These are phyloP conservation scores for Drosophila fuyamai DNA, from an alignment of 1,140 invertebrate genomes.

Conservation along the genomic window DNA sequence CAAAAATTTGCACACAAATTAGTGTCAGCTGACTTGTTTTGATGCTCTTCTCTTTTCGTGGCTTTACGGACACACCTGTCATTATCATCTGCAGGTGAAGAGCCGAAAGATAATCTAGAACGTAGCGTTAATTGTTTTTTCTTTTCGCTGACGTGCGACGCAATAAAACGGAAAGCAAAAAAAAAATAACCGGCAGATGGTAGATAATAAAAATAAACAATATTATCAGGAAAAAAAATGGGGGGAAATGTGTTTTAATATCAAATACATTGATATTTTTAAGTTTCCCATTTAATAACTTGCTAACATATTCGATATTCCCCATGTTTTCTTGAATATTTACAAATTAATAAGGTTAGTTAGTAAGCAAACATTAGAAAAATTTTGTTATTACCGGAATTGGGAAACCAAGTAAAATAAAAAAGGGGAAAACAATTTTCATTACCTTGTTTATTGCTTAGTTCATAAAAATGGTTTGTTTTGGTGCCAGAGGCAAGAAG, in stretches of 20 bases:
- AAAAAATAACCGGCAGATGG: slow-evolving; percentile 26
- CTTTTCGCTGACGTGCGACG: slow-evolving; percentile 17
- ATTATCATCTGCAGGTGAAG: slow-evolving; percentile 35
- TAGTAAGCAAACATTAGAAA: too few species aligned
- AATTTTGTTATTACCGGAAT: too few species aligned
- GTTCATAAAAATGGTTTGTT: background rate
- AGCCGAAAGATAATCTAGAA: slow-evolving; percentile 27
- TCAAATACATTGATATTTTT: too few species aligned
- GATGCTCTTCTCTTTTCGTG: slow-evolving; percentile 10
- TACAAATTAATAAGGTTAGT: too few species aligned
- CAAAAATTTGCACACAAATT: slow-evolving; percentile 43
- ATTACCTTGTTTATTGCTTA: background rate
- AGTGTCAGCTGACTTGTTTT: slow-evolving; percentile 69
- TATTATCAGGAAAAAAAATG: slow-evolving; percentile 4
- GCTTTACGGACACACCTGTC: slow-evolving; percentile 37
- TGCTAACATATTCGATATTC: too few species aligned
- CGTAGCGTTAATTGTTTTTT: slow-evolving; percentile 34
- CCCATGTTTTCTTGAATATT: too few species aligned
- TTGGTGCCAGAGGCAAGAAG: background rate
- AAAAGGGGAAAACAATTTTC: too few species aligned
- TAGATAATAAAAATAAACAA: slow-evolving; percentile 34
- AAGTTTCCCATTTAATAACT: too few species aligned
- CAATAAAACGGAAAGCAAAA: slow-evolving; percentile 13
- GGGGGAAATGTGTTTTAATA: background rate
- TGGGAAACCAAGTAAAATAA: too few species aligned